These are phyloP conservation scores for Istiophorus platypterus DNA, from an alignment of 2,113 vertebrate genomes.

Conservation along the genomic window DNA sequence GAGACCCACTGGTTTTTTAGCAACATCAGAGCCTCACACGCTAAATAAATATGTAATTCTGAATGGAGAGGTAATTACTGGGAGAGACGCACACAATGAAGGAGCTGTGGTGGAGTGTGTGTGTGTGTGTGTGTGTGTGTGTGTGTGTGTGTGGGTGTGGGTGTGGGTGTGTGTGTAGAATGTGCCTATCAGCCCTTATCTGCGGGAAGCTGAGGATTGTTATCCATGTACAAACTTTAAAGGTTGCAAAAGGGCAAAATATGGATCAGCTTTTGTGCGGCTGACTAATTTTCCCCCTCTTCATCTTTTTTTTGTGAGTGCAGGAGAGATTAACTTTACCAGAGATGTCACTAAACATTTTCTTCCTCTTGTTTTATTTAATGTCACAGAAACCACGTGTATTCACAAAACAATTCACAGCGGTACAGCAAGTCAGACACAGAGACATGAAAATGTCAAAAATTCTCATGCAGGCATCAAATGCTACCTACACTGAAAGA, in stretches of 20 bases:
- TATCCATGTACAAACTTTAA: constrained; percentile 61
- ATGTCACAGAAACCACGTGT: constrained; percentile 58
- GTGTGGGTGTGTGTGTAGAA: constrained; percentile 7
- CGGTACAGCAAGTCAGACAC: constrained; percentile 34
- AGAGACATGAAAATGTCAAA: not conserved
- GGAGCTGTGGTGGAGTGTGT: not conserved
- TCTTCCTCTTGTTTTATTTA: constrained; percentile 70
- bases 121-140: no score
- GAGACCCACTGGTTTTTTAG: not conserved
- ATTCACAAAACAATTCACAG: constrained; percentile 46
- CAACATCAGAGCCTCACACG: not conserved
- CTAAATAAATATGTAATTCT: constrained; percentile 13
- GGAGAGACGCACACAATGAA: constrained; percentile 39
- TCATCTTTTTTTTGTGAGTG: not conserved
- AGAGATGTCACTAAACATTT: constrained; percentile 38
- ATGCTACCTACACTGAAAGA: constrained; percentile 11
- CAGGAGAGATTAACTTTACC: constrained; percentile 48
- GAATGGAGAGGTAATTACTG: constrained; percentile 53
- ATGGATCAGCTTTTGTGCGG: constrained; percentile 41
- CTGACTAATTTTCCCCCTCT: constrained; percentile 21
- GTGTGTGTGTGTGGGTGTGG: not conserved
- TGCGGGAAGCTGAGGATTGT: constrained; percentile 40
- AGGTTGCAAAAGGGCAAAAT: constrained; percentile 77
- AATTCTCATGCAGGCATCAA: constrained; percentile 24
- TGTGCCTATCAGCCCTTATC: constrained; percentile 51